phyloP scores from a whole-genome alignment of 2,113 vertebrate species.

The Austrofundulus limnaeus region DNA sequence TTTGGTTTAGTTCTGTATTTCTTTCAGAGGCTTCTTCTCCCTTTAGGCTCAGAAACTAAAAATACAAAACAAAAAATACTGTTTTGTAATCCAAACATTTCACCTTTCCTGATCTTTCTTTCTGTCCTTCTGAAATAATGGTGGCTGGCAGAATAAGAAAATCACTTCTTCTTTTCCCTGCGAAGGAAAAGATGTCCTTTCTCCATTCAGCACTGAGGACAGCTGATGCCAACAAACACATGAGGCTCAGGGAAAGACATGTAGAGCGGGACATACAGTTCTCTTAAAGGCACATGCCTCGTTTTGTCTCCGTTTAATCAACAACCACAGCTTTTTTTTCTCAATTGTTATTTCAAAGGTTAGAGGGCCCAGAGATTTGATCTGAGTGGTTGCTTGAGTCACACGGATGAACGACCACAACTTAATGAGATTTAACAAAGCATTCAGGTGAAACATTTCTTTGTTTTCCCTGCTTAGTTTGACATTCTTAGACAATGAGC shows the following conservation, averaged over 20 bases:
- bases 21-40: slow-evolving; percentile 7
- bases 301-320: slow-evolving; percentile 44
- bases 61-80: too few relatives aligned
- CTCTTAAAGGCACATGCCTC: slow-evolving; percentile 79
- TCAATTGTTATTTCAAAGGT: slow-evolving; percentile 33
- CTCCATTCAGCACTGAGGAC: slow-evolving; percentile 60
- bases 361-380: slow-evolving; percentile 30
- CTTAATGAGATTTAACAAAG: slow-evolving; percentile 50
- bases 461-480: slow-evolving; percentile 32
- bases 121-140: slow-evolving; percentile 31
- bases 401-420: slow-evolving; percentile 42
- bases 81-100: slow-evolving; percentile 42
- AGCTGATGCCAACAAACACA: slow-evolving; percentile 71
- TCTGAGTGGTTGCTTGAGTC: slow-evolving; percentile 45
- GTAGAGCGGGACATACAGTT: slow-evolving; percentile 57
- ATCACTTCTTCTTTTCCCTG: slow-evolving; percentile 40
- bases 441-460: slow-evolving; percentile 27
- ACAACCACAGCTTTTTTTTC: slow-evolving; percentile 31
- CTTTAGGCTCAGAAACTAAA: slow-evolving; percentile 21
- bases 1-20: slow-evolving; percentile 21
- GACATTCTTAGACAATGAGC: slow-evolving; percentile 8
- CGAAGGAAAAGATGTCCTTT: slow-evolving; percentile 65
- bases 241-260: slow-evolving; percentile 67
- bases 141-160: slow-evolving; percentile 35
- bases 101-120: slow-evolving; percentile 39